Evolutionary conservation across 2,888 invertebrate genomes (phyloP).

Genomic region (Ditula angustiorana): DNA sequence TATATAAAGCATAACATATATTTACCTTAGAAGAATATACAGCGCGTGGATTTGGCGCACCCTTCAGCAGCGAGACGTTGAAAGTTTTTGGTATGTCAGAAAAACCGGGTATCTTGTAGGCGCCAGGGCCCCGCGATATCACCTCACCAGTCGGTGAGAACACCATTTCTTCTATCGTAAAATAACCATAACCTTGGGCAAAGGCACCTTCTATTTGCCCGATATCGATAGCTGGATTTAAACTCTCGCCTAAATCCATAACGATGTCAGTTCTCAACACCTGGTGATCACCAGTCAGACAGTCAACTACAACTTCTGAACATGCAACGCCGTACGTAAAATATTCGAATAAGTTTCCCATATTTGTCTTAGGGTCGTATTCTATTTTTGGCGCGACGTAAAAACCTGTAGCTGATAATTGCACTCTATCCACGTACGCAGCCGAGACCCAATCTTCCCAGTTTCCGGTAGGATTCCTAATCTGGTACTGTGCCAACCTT

Average conservation of each 20-base stretch:
- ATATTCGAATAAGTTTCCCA: slow-evolving; percentile 90
- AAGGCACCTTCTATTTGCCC: slow-evolving; percentile 97
- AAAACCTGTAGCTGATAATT: slow-evolving; percentile 91
- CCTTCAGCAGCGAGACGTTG: slow-evolving; percentile 93
- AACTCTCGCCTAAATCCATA: slow-evolving; percentile 95
- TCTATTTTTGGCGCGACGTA: slow-evolving; percentile 88
- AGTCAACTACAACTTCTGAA: slow-evolving; percentile 94
- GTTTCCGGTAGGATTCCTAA: slow-evolving; percentile 87
- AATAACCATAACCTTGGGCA: slow-evolving; percentile 94
- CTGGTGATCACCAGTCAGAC: slow-evolving; percentile 94
- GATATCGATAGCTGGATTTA: slow-evolving; percentile 96
- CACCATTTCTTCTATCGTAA: slow-evolving; percentile 92
- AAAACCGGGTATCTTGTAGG: slow-evolving; percentile 94
- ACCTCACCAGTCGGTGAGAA: slow-evolving; percentile 90
- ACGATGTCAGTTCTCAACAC: slow-evolving; percentile 93
- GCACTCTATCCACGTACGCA: slow-evolving; percentile 89
- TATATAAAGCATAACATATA: too few species aligned
- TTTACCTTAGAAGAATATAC: slow-evolving; percentile 95
- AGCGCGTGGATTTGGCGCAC: slow-evolving; percentile 92
- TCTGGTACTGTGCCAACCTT: slow-evolving; percentile 88
- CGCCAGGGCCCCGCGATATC: slow-evolving; percentile 92
- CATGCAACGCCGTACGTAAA: slow-evolving; percentile 92
- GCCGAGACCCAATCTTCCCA: slow-evolving; percentile 92
- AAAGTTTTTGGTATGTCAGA: slow-evolving; percentile 93
- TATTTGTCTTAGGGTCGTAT: slow-evolving; percentile 86